Evolutionary conservation across 2,797 vertebrate genomes (phyloP).

Genomic region (Sebastes umbrosus): DNA sequence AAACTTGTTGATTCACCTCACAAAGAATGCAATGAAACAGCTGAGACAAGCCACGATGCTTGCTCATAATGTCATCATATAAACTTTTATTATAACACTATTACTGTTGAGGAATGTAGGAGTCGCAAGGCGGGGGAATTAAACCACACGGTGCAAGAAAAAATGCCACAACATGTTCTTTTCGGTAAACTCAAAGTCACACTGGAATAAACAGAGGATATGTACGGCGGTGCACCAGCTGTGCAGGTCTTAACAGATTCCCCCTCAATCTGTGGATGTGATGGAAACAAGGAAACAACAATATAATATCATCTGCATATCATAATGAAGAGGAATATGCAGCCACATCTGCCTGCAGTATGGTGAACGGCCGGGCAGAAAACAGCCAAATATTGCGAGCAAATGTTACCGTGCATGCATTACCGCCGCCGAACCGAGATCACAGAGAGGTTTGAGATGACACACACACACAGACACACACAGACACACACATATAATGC

Average conservation of each 20-base stretch:
- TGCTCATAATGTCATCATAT: neutral
- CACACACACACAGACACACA: neutral
- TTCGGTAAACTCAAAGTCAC: neutral
- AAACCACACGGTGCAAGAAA: neutral
- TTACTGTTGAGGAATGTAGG: neutral
- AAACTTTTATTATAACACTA: neutral
- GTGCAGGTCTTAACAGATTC: constrained; percentile 50
- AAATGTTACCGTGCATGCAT: constrained; percentile 3
- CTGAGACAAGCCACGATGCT: neutral
- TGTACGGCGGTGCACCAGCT: constrained; percentile 36
- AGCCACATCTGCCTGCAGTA: constrained; percentile 54
- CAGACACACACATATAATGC: neutral
- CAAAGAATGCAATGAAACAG: neutral
- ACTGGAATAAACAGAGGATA: neutral
- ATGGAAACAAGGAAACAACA: constrained; percentile 42
- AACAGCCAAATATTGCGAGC: neutral
- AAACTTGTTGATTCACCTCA: neutral
- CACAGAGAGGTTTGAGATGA: neutral
- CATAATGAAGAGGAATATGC: constrained; percentile 55
- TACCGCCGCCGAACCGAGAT: neutral
- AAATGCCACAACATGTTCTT: neutral
- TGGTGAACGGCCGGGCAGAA: neutral
- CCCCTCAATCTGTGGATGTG: constrained; percentile 53
- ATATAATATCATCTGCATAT: constrained; percentile 50
- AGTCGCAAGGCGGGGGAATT: neutral